These are phyloP conservation scores for Heliconius hewitsoni DNA, from an alignment of 1,140 invertebrate genomes.

Conservation along the genomic window DNA sequence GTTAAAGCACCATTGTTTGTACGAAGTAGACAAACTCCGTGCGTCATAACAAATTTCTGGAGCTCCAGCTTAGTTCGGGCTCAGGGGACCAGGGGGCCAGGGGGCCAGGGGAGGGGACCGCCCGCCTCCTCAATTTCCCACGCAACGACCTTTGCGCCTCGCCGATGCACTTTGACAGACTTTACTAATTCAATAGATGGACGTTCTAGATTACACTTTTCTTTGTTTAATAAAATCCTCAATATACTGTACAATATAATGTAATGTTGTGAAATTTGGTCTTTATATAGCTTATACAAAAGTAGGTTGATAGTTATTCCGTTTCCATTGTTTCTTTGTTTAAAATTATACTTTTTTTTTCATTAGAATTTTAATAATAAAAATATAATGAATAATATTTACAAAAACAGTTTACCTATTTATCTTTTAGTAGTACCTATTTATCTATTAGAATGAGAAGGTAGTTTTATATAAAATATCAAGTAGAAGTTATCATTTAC, in stretches of 20 bases:
- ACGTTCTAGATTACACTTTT: constrained; percentile 54
- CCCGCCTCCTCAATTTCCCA: constrained; percentile 65
- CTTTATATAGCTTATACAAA: neutral
- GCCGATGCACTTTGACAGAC: constrained; percentile 79
- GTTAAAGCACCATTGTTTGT: constrained; percentile 47
- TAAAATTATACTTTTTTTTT: neutral
- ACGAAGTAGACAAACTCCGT: constrained; percentile 66
- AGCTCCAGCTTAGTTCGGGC: constrained; percentile 67
- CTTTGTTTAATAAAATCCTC: constrained; percentile 46
- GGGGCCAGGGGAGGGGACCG: constrained; percentile 47
- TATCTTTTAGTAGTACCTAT: too few species aligned
- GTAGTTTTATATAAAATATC: too few species aligned
- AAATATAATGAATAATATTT: neutral
- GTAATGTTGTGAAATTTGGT: constrained; percentile 19
- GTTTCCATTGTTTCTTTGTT: neutral
- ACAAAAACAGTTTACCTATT: neutral
- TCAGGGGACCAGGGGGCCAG: constrained; percentile 49
- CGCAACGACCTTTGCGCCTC: constrained; percentile 79
- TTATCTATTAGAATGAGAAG: too few species aligned
- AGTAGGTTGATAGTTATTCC: neutral
- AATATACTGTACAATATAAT: constrained; percentile 18
- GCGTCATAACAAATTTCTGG: constrained; percentile 72
- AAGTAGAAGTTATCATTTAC: neutral
- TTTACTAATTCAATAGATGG: constrained; percentile 80
- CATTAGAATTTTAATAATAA: too few species aligned